Base-by-base conservation (phyloP, 2,113 vertebrate genomes). In the Labrus mixtus region DNA sequence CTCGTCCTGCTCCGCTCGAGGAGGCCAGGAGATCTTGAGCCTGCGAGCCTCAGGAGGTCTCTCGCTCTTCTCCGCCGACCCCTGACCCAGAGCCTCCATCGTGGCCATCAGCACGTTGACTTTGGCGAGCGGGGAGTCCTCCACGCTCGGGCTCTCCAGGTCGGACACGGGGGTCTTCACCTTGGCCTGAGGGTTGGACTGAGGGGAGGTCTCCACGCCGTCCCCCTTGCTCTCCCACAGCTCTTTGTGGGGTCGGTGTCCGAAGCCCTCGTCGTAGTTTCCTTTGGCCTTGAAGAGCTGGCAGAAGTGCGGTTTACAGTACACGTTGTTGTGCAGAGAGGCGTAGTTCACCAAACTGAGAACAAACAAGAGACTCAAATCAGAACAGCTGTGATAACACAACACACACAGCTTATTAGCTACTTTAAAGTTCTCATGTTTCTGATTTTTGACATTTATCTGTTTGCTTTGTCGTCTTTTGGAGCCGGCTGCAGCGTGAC, bases 221-320 rank as follows among this genome's bases (percentile, higher is more conserved):
- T 98, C 97, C 0, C 2, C 86, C 85, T 94, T 96, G 68, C 92
- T 88, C 78, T 94, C 94, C 98, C 97, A 99, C 65, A 98, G 92
- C 84, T 98, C 97, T 60, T 98, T 98, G 81, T 99, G 98, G 10
- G 97, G 97, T 62, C 95, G 97, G 91, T 95, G 97, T 12, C 98
- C 97, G 80, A 99, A 99, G 68, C 98, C 98, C 92, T 99, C 98
- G n/a, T 99, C 98, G 0, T 99, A 99, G 85, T 99, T 99, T 29
- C 97, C 98, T 80, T 99, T 99, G 76, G 97, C 93, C 88, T 99
- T 99, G 91, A 99, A 99, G 64, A 99, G 97, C 76, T 99, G 98
- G 88, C 93, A 96, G 93, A 97, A 99, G 90, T 99, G 98, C 36
- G 98, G 96, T 85, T 98, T 99, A 94, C 98, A 99, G 91, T 99